Evolutionary conservation across 2,797 vertebrate genomes (phyloP).

Genomic region (Paguma larvata): DNA sequence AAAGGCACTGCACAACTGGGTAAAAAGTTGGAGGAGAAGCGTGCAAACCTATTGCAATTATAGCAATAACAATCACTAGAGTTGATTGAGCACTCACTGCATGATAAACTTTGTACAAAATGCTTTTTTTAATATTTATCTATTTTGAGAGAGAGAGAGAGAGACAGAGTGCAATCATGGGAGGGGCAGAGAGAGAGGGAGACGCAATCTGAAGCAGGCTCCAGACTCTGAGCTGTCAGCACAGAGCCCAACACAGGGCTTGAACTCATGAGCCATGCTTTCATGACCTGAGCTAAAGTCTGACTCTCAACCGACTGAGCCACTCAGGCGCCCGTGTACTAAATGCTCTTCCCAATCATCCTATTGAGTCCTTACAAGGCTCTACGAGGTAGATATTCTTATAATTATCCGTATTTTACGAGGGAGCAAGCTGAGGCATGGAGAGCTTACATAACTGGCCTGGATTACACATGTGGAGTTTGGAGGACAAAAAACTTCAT

Average conservation of each 20-base stretch:
- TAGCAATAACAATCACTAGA: rapidly evolving
- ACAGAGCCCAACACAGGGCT: rapidly evolving
- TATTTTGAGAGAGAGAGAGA: no score
- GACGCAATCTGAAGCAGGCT: neutral
- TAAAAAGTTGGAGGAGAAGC: neutral
- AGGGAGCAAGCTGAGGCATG: neutral
- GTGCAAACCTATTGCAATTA: neutral
- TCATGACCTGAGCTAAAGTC: neutral
- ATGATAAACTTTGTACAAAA: neutral
- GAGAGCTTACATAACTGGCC: neutral
- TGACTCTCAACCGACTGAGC: neutral
- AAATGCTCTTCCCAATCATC: neutral
- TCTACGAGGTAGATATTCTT: neutral
- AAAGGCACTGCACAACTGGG: neutral
- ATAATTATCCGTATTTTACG: neutral
- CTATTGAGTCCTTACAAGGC: neutral
- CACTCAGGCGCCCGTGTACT: neutral
- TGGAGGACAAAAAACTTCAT: neutral
- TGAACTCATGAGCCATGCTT: no score
- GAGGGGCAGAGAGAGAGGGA: neutral
- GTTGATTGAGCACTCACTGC: neutral
- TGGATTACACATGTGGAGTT: no score
- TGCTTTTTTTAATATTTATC: neutral
- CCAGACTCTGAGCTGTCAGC: no score
- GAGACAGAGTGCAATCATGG: neutral